Conservation (phyloP, 2,888 invertebrate species). For the Lacanobia oleracea region DNA sequence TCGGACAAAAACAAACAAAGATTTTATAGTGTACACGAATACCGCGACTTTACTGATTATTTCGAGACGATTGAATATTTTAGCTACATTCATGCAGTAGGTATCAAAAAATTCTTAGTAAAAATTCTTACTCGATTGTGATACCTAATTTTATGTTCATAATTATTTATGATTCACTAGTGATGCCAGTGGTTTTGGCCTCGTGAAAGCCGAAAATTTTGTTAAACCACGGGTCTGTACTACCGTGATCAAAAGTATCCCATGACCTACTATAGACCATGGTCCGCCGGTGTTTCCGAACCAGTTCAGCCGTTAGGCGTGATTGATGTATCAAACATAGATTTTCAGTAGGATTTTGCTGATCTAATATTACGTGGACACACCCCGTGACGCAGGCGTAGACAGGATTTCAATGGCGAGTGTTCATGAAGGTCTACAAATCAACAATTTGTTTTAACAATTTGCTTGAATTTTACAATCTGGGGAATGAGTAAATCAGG, state of each 20-base stretch:
- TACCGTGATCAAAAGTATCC: not conserved
- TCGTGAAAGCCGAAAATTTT: not conserved
- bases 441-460: not conserved
- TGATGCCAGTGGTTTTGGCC: not conserved
- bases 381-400: not conserved
- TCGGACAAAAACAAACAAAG: conserved; percentile 15
- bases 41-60: conserved; percentile 25
- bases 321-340: not conserved
- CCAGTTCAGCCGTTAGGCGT: not conserved
- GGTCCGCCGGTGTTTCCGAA: not conserved
- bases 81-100: not conserved
- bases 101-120: not conserved
- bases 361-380: not conserved
- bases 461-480: not conserved
- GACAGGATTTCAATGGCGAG: conserved; percentile 8
- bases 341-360: not conserved
- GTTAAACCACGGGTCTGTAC: not conserved
- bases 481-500: not conserved
- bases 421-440: not conserved
- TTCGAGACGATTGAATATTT: not conserved
- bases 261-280: not conserved
- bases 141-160: not conserved
- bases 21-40: conserved; percentile 30
- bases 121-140: not conserved
- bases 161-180: not conserved